Percentiles rank a stretch among this genome's conserved stretches.
Conservation (phyloP, 2,888 invertebrate genomes). For the Microplitis manilae region DNA sequence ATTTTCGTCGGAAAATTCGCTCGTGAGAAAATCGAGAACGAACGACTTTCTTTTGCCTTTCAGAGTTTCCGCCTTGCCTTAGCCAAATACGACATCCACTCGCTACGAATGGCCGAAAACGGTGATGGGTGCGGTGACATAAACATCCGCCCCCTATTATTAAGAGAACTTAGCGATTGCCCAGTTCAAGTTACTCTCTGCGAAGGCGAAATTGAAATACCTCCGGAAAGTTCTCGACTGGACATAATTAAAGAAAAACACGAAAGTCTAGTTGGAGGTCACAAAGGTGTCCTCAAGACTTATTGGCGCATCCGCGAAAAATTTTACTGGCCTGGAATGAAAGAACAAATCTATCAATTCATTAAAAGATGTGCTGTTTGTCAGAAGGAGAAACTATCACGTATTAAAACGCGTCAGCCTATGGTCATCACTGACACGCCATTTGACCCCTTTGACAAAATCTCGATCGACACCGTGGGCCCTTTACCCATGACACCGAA, state of each 20-base stretch:
- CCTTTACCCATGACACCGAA: conserved; percentile 30
- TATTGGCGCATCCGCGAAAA: conserved; percentile 38
- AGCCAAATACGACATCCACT: not conserved
- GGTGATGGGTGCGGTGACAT: not conserved
- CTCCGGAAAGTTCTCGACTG: conserved; percentile 3
- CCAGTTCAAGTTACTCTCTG: conserved; percentile 19
- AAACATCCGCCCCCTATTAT: not conserved
- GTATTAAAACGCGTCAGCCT: conserved; percentile 40
- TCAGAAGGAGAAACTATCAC: conserved; percentile 40
- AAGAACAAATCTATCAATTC: conserved; percentile 22
- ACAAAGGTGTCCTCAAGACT: conserved; percentile 50
- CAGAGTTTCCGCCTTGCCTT: not conserved
- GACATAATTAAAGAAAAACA: conserved; percentile 45
- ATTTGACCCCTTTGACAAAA: conserved; percentile 39
- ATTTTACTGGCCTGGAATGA: conserved; percentile 12
- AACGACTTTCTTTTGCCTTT: not conserved
- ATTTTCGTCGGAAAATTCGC: not conserved
- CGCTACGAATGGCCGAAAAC: not conserved
- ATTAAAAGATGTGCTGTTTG: conserved; percentile 42
- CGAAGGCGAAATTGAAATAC: conserved; percentile 21
- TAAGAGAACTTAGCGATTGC: conserved; percentile 3
- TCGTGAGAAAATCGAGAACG: not conserved
- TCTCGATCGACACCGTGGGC: conserved; percentile 46
- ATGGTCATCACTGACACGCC: conserved; percentile 46
- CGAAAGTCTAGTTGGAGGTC: conserved; percentile 45